Evolutionary conservation across 2,888 invertebrate species (phyloP).

Genomic region (Tinea trinotella): DNA sequence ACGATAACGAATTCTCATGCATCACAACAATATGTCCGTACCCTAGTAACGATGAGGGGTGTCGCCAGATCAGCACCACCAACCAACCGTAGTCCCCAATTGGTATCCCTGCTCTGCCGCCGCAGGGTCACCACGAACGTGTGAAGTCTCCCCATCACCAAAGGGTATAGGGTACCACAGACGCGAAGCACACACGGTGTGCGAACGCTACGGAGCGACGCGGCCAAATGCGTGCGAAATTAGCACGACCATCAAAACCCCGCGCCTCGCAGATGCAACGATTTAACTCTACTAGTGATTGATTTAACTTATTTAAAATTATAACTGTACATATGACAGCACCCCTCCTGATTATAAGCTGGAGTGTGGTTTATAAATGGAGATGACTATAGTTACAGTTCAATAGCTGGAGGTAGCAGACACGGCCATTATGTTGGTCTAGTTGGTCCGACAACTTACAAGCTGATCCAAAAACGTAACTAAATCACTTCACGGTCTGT

Average conservation of each 20-base stretch:
- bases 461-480: no score
- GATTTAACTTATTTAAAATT: no score
- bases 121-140: slow-evolving; percentile 82
- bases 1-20: not conserved
- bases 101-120: slow-evolving; percentile 78
- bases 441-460: no score
- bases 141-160: slow-evolving; percentile 78
- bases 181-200: slow-evolving; percentile 35
- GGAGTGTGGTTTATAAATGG: no score
- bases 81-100: slow-evolving; percentile 90
- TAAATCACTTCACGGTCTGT: no score
- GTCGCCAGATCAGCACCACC: slow-evolving; percentile 90
- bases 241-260: slow-evolving; percentile 45
- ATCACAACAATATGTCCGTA: slow-evolving; percentile 43
- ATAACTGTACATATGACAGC: no score
- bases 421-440: no score
- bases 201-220: slow-evolving; percentile 54
- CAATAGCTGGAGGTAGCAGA: no score
- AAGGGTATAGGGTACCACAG: not conserved
- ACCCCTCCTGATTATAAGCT: no score
- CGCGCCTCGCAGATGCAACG: slow-evolving; percentile 11
- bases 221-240: slow-evolving; percentile 61
- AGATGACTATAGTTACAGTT: no score
- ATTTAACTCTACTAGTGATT: slow-evolving; percentile 55
- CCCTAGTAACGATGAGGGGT: slow-evolving; percentile 90